Conservation (phyloP, 2,797 vertebrate genomes). For the Micrastur ruficollis region DNA sequence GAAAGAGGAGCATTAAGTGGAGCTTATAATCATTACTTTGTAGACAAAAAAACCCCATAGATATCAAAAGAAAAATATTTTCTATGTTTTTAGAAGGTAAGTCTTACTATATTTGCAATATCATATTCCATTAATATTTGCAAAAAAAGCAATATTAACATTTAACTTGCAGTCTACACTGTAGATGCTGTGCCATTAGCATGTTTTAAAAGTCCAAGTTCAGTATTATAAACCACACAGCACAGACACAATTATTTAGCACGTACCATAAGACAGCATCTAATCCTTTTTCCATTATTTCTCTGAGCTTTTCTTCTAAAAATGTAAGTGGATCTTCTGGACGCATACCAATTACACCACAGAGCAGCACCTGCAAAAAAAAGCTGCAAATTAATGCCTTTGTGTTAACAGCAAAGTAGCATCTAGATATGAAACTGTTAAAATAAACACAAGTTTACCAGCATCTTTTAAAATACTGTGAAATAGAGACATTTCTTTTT, state of each 20-base stretch:
- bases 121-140: background rate
- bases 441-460: background rate
- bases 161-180: background rate
- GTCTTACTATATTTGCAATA: background rate
- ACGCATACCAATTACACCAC: slow-evolving; percentile 70
- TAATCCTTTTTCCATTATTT: slow-evolving; percentile 71
- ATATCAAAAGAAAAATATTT: background rate
- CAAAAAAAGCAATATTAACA: background rate
- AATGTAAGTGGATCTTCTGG: slow-evolving; percentile 77
- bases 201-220: background rate
- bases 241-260: background rate
- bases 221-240: background rate
- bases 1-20: background rate
- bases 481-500: background rate
- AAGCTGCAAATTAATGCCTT: background rate
- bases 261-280: slow-evolving; percentile 73
- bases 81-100: background rate
- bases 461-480: background rate
- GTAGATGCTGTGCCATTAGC: background rate
- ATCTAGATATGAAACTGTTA: background rate
- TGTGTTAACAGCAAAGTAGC: background rate
- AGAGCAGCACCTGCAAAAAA: slow-evolving; percentile 73
- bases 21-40: background rate
- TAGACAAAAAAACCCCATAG: background rate
- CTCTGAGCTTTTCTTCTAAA: slow-evolving; percentile 76